Evolutionary conservation across 1,140 invertebrate species (phyloP).

Genomic region (Whitmania pigra): DNA sequence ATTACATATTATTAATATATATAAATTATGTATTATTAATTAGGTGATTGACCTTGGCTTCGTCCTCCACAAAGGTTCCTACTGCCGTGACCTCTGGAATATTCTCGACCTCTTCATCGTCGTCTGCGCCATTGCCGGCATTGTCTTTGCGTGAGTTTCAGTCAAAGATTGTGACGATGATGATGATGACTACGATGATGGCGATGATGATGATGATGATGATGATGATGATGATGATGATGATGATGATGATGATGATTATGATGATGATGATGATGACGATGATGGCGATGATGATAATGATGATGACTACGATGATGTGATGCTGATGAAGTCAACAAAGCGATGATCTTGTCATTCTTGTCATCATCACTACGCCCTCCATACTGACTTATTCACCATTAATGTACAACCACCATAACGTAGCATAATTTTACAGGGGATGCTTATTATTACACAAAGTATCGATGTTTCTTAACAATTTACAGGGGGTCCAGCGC

Average conservation of each 20-base stretch:
- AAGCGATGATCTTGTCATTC: not conserved
- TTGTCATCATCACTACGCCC: too few relatives aligned
- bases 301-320: too few relatives aligned
- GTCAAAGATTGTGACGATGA: not conserved
- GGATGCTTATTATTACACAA: too few relatives aligned
- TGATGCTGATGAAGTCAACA: not conserved
- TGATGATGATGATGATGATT: not conserved
- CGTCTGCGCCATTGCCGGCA: slow-evolving; percentile 82
- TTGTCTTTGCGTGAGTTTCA: slow-evolving; percentile 62
- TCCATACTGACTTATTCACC: too few relatives aligned
- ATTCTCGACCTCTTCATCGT: slow-evolving; percentile 88
- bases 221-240: not conserved
- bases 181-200: not conserved
- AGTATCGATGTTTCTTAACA: too few relatives aligned
- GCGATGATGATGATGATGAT: not conserved
- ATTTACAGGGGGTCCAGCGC: slow-evolving; percentile 47
- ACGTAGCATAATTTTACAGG: too few relatives aligned
- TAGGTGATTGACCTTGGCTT: slow-evolving; percentile 85
- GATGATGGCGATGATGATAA: not conserved
- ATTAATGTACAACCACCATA: too few relatives aligned
- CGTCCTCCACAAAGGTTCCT: slow-evolving; percentile 79
- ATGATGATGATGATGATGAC: not conserved
- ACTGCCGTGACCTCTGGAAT: slow-evolving; percentile 54
- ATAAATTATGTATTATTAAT: not conserved
- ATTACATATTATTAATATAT: not conserved